Evolutionary conservation across 2,888 invertebrate genomes (phyloP), one percentile per base, ranked within the genome.

Genomic region (Hesperia comma): DNA sequence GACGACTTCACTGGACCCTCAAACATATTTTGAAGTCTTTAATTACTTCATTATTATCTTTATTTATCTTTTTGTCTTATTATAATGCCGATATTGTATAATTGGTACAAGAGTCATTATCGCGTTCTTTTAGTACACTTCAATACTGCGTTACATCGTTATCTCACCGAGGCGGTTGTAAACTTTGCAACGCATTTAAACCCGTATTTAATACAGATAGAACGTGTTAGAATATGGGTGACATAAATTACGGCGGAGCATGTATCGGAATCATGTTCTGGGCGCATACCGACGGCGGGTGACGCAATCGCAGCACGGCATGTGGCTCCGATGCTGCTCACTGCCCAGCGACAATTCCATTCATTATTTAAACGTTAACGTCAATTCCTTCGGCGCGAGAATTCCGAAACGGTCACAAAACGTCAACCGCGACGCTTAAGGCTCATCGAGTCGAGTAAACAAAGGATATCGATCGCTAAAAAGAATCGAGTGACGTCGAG

Each of bases 401-500:
- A 74, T 74, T 67, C 74, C 69, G 71, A 66, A 63, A 41, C 33
- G 43, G 32, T 71, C 70, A 76, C 73, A 71, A 76, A 77, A 76
- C 79, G 74, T 72, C 76, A 75, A 62, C 66, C 68, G 72, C 68
- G 70, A 73, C 71, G 74, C 70, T 68, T 70, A 63, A 64, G 60
- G n/a, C 67, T 56, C 61, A 67, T 64, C 69, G 75, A 77, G 80
- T 77, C 78, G 82, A 83, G 81, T 81, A 77, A 86, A 83, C 87
- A 85, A 85, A 86, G 82, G 79, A 78, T 83, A 82, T 82, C 82
- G 78, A 82, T 82, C 60, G 64, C 68, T 70, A 71, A 75, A 72
- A 74, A 73, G 61, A 74, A 70, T 69, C 70, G 68, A 67, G 66
- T 70, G 73, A 74, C 73, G 70, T 71, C 63, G 71, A 71, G 73